Percentiles rank a stretch among this genome's conserved stretches.
Conservation (phyloP, 2,113 vertebrate genomes). For the Archilochus colubris region DNA sequence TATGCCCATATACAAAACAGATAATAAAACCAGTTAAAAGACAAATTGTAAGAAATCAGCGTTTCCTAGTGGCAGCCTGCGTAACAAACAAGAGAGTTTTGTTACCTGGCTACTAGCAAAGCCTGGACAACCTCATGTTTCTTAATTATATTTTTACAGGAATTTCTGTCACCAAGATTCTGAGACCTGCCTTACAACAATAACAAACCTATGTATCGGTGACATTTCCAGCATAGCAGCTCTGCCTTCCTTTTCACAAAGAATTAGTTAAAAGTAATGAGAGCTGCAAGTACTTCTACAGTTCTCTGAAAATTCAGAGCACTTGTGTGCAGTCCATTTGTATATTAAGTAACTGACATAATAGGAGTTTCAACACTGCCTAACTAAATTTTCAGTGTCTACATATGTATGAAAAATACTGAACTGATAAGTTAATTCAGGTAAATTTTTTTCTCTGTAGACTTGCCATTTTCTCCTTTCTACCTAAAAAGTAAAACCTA, state of each 20-base stretch:
- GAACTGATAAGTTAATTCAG: not conserved
- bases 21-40: not conserved
- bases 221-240: not conserved
- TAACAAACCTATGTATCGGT: not conserved
- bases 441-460: not conserved
- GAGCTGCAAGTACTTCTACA: not conserved
- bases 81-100: not conserved
- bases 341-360: not conserved
- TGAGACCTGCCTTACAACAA: not conserved
- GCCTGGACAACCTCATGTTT: not conserved
- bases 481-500: not conserved
- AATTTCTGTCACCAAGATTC: not conserved
- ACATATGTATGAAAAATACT: not conserved
- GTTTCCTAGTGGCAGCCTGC: not conserved
- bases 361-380: not conserved
- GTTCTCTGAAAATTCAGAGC: not conserved
- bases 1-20: accelerated
- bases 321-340: not conserved
- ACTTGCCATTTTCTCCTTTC: not conserved
- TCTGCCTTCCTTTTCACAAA: not conserved
- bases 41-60: not conserved
- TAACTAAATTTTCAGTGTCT: accelerated
- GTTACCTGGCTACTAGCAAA: not conserved
- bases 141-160: not conserved
- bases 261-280: not conserved